Percentiles rank a stretch among this genome's conserved stretches.
Evolutionary conservation across 2,113 vertebrate genomes (phyloP).

Genomic region (Thryonomys swinderianus): DNA sequence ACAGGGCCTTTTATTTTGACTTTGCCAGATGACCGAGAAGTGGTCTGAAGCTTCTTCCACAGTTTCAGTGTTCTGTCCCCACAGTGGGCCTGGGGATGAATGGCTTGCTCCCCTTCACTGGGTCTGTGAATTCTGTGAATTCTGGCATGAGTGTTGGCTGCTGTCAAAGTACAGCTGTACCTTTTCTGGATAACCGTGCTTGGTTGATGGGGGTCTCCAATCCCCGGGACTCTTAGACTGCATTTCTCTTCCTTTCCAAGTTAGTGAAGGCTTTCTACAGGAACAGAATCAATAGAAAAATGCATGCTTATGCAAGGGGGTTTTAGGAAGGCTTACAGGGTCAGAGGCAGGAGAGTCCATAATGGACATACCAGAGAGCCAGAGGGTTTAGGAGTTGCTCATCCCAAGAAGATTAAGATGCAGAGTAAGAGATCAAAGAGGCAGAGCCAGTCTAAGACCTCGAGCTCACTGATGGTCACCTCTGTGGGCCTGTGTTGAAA

Average conservation of each 20-base stretch:
- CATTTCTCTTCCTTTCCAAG: neutral
- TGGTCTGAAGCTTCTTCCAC: neutral
- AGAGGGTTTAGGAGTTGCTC: neutral
- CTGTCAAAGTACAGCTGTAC: neutral
- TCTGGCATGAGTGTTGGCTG: too few species aligned
- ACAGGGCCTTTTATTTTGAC: neutral
- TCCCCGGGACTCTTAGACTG: neutral
- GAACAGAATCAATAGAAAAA: neutral
- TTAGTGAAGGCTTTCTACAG: neutral
- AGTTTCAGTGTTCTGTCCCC: neutral
- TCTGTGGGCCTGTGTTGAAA: neutral
- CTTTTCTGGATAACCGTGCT: neutral
- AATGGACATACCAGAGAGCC: neutral
- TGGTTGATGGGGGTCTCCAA: neutral
- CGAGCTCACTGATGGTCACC: neutral
- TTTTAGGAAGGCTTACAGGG: neutral
- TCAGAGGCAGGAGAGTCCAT: neutral
- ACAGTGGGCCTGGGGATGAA: neutral
- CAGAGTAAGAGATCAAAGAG: neutral
- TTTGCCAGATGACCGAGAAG: neutral
- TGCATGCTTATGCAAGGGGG: neutral
- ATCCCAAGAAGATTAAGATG: neutral
- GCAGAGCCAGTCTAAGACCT: neutral
- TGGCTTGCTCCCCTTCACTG: neutral
- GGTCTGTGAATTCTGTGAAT: too few species aligned